Evolutionary conservation across 2,888 invertebrate species (phyloP).

Genomic region (Pristionchus arcanus): DNA sequence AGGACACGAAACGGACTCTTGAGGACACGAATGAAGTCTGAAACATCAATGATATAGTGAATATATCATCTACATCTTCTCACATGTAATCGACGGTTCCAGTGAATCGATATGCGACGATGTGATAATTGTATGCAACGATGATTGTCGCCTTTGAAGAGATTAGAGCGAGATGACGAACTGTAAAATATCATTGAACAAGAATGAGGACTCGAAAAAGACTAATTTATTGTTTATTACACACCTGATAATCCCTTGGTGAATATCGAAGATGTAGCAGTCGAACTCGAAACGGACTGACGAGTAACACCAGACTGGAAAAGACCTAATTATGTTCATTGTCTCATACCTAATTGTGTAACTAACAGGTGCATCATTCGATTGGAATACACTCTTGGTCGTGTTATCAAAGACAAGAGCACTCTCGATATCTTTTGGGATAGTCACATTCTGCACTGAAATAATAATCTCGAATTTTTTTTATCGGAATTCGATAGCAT

Average conservation of each 20-base stretch:
- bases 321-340: background rate
- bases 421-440: constrained; percentile 46
- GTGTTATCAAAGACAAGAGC: constrained; percentile 52
- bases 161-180: constrained; percentile 50
- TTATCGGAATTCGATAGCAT: background rate
- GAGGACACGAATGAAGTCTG: constrained; percentile 70
- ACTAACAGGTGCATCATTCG: constrained; percentile 37
- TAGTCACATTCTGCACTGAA: constrained; percentile 48
- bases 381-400: constrained; percentile 21
- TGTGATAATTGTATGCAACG: constrained; percentile 72
- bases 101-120: constrained; percentile 73
- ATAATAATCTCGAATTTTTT: background rate
- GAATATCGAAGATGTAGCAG: background rate
- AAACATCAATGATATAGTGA: constrained; percentile 11
- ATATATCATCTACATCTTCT: constrained; percentile 13
- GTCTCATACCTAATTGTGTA: background rate
- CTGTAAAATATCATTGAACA: no score
- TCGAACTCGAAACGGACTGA: background rate
- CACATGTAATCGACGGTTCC: constrained; percentile 75
- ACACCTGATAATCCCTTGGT: background rate
- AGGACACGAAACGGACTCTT: constrained; percentile 68
- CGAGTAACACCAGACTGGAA: constrained; percentile 38
- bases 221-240: no score
- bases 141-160: constrained; percentile 60
- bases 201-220: no score